Percentiles rank a stretch among this genome's conserved stretches.
These are phyloP conservation scores for Tachyglossus aculeatus DNA, from an alignment of 2,797 vertebrate species.

Conservation along the genomic window DNA sequence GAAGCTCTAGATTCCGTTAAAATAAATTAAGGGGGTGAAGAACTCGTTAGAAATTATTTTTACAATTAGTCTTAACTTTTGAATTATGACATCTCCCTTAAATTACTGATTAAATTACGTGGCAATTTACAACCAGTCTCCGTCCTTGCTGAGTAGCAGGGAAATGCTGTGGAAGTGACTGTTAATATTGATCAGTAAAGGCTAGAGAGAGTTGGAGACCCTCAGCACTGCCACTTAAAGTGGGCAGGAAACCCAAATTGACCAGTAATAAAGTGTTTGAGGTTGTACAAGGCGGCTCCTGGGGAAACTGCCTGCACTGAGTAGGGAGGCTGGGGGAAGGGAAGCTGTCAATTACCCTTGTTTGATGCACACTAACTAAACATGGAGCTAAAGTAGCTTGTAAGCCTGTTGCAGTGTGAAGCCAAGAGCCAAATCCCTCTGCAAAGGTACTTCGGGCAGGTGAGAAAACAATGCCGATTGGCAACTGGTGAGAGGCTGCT, in stretches of 20 bases:
- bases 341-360: constrained; percentile 73
- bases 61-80: constrained; percentile 32
- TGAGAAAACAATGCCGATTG: not conserved
- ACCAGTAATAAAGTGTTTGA: constrained; percentile 79
- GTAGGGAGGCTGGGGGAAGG: constrained; percentile 68
- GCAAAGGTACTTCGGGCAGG: not conserved
- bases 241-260: constrained; percentile 80
- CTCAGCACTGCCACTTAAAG: constrained; percentile 79
- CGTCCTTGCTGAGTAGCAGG: constrained; percentile 74
- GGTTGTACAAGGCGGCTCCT: constrained; percentile 73
- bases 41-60: constrained; percentile 6
- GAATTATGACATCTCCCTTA: constrained; percentile 39
- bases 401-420: constrained; percentile 9
- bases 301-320: constrained; percentile 63
- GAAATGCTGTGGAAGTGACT: constrained; percentile 73
- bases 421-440: not conserved
- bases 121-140: constrained; percentile 58
- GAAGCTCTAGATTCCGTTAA: not conserved
- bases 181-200: constrained; percentile 77
- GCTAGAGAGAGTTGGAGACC: constrained; percentile 74
- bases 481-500: accelerated
- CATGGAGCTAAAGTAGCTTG: constrained; percentile 25
- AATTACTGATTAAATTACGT: not conserved
- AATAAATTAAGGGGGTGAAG: not conserved
- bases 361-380: constrained; percentile 64